A percentile compares a stretch with the other conserved stretches of the same genome.
Evolutionary conservation across 2,113 vertebrate genomes (phyloP).

Genomic region (Hippocampus guttulatus): DNA sequence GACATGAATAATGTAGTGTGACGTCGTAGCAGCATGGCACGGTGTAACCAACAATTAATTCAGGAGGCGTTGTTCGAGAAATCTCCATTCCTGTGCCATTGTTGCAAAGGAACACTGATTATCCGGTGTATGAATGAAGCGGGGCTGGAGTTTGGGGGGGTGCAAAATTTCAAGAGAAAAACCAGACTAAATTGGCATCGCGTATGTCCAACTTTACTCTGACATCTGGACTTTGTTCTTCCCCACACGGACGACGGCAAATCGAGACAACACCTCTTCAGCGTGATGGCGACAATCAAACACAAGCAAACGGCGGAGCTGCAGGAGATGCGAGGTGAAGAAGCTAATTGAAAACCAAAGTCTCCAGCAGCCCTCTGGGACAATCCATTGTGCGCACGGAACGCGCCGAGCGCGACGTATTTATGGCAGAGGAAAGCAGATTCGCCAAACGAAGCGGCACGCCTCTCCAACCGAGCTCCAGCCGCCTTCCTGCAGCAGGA

Average conservation of each 20-base stretch:
- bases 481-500: conserved; percentile 57
- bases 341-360: conserved; percentile 69
- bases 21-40: not conserved
- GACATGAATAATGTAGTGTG: not conserved
- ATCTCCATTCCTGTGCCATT: not conserved
- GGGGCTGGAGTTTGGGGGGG: no score
- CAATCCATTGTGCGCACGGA: conserved; percentile 37
- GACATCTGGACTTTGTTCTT: not conserved
- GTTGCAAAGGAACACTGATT: not conserved
- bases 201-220: no score
- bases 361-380: conserved; percentile 48
- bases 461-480: conserved; percentile 55
- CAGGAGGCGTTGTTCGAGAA: not conserved
- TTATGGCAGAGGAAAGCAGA: conserved; percentile 50
- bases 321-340: conserved; percentile 20
- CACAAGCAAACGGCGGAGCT: conserved; percentile 33
- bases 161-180: no score
- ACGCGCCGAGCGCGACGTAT: conserved; percentile 59
- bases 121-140: not conserved
- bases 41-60: not conserved
- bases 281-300: conserved; percentile 39
- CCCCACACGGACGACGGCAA: conserved; percentile 13
- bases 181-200: no score
- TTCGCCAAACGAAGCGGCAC: conserved; percentile 60
- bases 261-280: conserved; percentile 20